A percentile compares a stretch with the other conserved stretches of the same genome.
phyloP scores from a whole-genome alignment of 2,113 vertebrate species.

The Chaetura pelagica region DNA sequence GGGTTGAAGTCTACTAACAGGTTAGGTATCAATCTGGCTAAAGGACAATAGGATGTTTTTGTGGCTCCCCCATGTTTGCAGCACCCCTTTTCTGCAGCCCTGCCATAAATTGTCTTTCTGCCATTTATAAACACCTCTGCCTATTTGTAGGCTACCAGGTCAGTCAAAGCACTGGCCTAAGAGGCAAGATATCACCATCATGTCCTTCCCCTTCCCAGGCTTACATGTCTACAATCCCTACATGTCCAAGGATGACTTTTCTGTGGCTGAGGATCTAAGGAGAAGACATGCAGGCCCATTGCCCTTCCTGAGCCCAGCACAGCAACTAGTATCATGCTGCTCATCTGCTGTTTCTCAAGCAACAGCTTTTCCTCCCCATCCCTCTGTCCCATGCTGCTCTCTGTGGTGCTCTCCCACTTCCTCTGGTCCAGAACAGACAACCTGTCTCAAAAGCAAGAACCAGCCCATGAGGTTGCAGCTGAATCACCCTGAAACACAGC shows the following conservation, averaged over 20 bases:
- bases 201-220: background rate
- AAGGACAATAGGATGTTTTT: background rate
- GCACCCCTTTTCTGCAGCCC: background rate
- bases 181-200: background rate
- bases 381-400: background rate
- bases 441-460: background rate
- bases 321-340: background rate
- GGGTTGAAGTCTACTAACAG: background rate
- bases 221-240: background rate
- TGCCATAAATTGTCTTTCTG: background rate
- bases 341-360: background rate
- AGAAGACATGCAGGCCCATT: background rate
- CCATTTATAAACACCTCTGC: background rate
- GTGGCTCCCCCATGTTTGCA: background rate
- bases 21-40: background rate
- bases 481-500: background rate
- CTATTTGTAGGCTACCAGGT: background rate
- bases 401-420: background rate
- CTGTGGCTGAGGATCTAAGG: background rate
- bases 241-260: background rate
- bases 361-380: background rate
- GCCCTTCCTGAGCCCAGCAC: background rate
- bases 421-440: fast-evolving
- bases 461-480: background rate
- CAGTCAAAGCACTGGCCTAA: background rate